A percentile compares a stretch with the other conserved stretches of the same genome.
Conservation (phyloP, 2,888 invertebrate genomes). For the Cloeon dipterum region DNA sequence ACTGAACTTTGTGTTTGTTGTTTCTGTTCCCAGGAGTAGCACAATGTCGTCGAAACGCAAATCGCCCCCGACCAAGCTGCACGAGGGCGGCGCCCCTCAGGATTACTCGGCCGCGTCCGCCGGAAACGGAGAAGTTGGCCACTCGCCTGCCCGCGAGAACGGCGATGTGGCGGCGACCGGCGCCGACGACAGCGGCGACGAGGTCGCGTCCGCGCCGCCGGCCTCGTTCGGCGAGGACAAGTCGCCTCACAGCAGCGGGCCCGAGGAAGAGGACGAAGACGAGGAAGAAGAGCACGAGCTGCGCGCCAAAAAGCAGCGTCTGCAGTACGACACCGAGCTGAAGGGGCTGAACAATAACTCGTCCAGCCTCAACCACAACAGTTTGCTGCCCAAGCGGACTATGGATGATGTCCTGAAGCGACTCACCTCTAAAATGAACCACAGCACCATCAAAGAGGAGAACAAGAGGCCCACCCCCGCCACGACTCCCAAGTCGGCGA, state of each 20-base stretch:
- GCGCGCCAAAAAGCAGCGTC: neutral
- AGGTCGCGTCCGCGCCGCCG: slow-evolving; percentile 2
- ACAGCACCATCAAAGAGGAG: slow-evolving; percentile 25
- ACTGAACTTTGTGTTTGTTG: slow-evolving; percentile 28
- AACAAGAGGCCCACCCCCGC: slow-evolving; percentile 27
- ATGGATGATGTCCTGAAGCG: slow-evolving; percentile 83
- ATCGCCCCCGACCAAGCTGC: slow-evolving; percentile 82
- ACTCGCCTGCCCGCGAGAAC: neutral
- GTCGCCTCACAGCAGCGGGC: slow-evolving; percentile 19
- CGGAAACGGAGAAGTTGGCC: slow-evolving; percentile 4
- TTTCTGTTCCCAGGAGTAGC: slow-evolving; percentile 46
- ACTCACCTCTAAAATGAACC: slow-evolving; percentile 65
- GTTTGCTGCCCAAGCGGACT: slow-evolving; percentile 27
- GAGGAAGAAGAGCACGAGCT: slow-evolving; percentile 14
- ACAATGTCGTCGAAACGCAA: slow-evolving; percentile 89
- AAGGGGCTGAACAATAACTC: slow-evolving; percentile 11
- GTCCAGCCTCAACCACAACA: slow-evolving; percentile 23
- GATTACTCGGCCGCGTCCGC: slow-evolving; percentile 8
- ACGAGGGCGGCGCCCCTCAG: slow-evolving; percentile 33
- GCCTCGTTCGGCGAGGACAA: slow-evolving; percentile 15
- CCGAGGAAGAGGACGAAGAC: slow-evolving; percentile 18
- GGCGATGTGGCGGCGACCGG: neutral
- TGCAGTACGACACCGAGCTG: neutral
- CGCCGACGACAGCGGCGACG: neutral
- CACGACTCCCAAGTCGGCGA: slow-evolving; percentile 23